Conservation (phyloP, 2,888 invertebrate genomes). For the Drosophila kuntzei region DNA sequence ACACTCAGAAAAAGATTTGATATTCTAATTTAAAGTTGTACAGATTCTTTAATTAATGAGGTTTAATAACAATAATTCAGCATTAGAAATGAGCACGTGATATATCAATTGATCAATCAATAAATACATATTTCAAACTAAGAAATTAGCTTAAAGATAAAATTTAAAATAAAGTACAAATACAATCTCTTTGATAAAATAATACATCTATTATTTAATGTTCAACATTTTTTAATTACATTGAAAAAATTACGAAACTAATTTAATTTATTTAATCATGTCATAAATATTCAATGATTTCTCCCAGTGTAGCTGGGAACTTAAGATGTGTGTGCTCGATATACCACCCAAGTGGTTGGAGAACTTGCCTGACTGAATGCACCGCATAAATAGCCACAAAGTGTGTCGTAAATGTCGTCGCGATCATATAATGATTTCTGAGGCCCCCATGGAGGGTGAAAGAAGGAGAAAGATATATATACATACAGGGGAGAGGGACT, state of each 20-base stretch:
- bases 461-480: neutral
- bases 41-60: too few species aligned
- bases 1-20: slow-evolving; percentile 3
- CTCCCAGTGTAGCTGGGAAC: slow-evolving; percentile 26
- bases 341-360: slow-evolving; percentile 73
- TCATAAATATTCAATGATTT: neutral
- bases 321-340: slow-evolving; percentile 65
- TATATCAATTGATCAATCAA: too few species aligned
- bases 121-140: too few species aligned
- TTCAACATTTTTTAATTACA: too few species aligned
- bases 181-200: too few species aligned
- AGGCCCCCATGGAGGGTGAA: slow-evolving; percentile 13
- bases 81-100: too few species aligned
- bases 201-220: too few species aligned
- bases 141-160: too few species aligned
- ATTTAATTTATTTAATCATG: neutral
- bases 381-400: slow-evolving; percentile 81
- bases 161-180: too few species aligned
- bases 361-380: slow-evolving; percentile 50
- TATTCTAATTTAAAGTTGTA: neutral
- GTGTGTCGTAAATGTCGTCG: slow-evolving; percentile 80
- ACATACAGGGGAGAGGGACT: neutral
- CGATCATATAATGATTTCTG: slow-evolving; percentile 73
- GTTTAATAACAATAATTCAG: too few species aligned
- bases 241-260: too few species aligned